Conservation (phyloP, 1,140 invertebrate species). For the Tribolium castaneum region DNA sequence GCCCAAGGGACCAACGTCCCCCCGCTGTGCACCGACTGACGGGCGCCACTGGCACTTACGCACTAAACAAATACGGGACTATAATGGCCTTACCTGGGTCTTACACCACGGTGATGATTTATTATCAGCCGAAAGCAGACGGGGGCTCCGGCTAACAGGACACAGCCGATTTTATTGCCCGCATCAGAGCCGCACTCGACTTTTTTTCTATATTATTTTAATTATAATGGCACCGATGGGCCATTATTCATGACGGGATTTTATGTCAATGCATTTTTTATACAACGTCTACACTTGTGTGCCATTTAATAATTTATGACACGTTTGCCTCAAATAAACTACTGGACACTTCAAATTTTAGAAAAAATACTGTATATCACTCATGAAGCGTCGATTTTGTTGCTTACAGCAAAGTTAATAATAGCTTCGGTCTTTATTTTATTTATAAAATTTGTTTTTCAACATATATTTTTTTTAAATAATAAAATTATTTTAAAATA, state of each 20-base stretch:
- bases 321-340: no score
- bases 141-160: slow-evolving; percentile 4
- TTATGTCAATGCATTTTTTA: neutral
- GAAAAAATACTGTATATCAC: no score
- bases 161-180: slow-evolving; percentile 7
- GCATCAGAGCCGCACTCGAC: neutral
- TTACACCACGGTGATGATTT: slow-evolving; percentile 28
- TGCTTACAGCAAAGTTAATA: no score
- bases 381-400: no score
- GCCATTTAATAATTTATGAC: no score
- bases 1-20: slow-evolving; percentile 43
- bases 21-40: slow-evolving; percentile 52
- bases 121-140: slow-evolving; percentile 11
- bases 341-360: no score
- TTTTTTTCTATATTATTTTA: neutral
- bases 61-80: slow-evolving; percentile 50
- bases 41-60: slow-evolving; percentile 55
- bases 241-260: neutral
- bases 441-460: no score
- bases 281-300: no score
- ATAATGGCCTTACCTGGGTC: slow-evolving; percentile 48
- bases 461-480: no score
- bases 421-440: no score
- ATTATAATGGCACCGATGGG: neutral
- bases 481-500: no score